phyloP scores from a whole-genome alignment of 2,797 vertebrate species.

The Percopsis omiscomaycus region DNA sequence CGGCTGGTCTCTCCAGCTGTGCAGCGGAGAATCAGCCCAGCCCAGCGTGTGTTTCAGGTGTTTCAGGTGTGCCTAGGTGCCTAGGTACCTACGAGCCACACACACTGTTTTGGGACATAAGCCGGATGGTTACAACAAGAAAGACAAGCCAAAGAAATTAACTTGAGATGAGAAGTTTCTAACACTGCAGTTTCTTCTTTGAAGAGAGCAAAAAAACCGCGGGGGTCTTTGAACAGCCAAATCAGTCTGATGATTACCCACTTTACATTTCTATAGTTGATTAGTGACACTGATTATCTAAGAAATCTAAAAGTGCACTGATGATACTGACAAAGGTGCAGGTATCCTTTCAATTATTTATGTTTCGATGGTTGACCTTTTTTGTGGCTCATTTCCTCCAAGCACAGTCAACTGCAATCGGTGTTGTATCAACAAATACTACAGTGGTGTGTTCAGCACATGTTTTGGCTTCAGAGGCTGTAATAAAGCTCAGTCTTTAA shows the following conservation, averaged over 20 bases:
- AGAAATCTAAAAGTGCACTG: neutral
- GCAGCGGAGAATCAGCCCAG: too few species aligned
- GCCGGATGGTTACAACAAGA: too few species aligned
- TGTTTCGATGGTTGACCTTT: neutral
- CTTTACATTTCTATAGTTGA: neutral
- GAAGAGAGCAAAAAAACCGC: too few species aligned
- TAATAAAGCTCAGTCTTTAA: conserved; percentile 1
- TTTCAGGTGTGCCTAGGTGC: too few species aligned
- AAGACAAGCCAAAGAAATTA: too few species aligned
- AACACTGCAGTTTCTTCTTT: too few species aligned
- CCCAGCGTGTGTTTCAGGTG: too few species aligned
- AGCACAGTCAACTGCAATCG: neutral
- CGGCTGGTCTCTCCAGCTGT: too few species aligned
- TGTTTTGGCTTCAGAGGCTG: neutral
- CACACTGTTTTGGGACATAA: too few species aligned
- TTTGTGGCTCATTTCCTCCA: neutral
- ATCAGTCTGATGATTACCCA: neutral
- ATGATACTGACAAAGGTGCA: neutral
- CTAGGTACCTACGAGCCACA: too few species aligned
- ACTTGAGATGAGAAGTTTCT: too few species aligned
- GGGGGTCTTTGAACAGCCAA: neutral
- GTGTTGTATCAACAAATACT: neutral
- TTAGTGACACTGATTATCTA: neutral
- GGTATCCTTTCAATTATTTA: neutral
- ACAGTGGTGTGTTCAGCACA: neutral